Evolutionary conservation across 2,888 invertebrate genomes (phyloP), one percentile per base, ranked within the genome.

Genomic region (Drosophila niveifrons): DNA sequence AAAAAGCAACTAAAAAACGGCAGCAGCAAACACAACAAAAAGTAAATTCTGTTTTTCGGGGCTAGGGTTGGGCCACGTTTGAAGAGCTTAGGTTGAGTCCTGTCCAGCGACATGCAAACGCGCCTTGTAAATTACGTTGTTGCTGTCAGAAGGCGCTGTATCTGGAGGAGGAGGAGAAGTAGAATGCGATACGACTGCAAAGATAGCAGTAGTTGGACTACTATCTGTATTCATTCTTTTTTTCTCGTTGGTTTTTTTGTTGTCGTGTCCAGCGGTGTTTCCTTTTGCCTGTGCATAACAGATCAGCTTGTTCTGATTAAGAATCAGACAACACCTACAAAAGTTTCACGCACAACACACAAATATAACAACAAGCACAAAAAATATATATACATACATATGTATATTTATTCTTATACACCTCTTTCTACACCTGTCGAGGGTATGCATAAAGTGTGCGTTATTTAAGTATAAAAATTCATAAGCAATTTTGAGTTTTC

Each of bases 281-380:
- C 44, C 18, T 34, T 63, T 23, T 72, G 23, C 62, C 73, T 83
- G 76, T 90, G 88, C 90, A 90, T 90, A 82, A 72, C 86, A 82
- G 91, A 90, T 90, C 90, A 90, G 88, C 78, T 89, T 70, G 76
- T 78, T 58, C 89, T 90, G 90, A 90, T 90, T 91, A 90, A 90
- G 90, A 83, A 79, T 82, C 88, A 80, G 64, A 72, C 62, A 63
- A 44, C 75, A 84, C 43, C 63, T 56, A 66, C 46, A 59, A 28
- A 47, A 61, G 15, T 28, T 29, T 28, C 44, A 57, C 53, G 47
- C 67, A 65, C 47, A 52, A 8, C 23, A 36, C 44, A 56, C n/a
- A 61, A 10, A 51, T 9, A 13, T 11, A 66, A 11, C 31, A 31
- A n/a, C n/a, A n/a, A 41, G 2, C 36, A 36, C 10, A 31, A 31